Conservation (phyloP, 2,113 vertebrate genomes). For the Rostratula benghalensis region DNA sequence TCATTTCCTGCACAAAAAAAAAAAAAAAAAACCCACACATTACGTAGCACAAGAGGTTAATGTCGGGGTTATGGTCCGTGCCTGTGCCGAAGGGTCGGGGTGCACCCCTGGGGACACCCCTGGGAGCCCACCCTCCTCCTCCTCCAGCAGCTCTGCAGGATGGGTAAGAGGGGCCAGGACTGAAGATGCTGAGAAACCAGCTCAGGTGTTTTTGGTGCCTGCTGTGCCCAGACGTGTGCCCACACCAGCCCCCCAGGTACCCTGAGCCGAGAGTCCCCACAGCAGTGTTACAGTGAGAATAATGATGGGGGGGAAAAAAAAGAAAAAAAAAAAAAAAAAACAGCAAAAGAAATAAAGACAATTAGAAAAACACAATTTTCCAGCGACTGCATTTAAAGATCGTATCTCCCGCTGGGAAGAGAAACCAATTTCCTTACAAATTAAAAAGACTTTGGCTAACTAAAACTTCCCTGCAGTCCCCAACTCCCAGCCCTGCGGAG, state of each 20-base stretch:
- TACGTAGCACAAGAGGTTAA: not conserved
- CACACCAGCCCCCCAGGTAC: too few relatives aligned
- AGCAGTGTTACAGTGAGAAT: fast-evolving
- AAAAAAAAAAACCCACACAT: too few relatives aligned
- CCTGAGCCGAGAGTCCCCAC: fast-evolving
- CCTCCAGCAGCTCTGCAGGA: not conserved
- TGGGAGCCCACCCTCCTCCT: not conserved
- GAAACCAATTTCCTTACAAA: slow-evolving; percentile 22
- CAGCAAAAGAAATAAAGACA: not conserved
- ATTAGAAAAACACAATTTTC: not conserved
- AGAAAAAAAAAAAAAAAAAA: fast-evolving
- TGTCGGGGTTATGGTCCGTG: fast-evolving
- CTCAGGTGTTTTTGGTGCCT: not conserved
- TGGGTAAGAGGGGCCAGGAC: not conserved
- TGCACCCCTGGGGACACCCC: fast-evolving
- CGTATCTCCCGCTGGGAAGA: not conserved
- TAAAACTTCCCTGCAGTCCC: not conserved
- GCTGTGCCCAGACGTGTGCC: not conserved
- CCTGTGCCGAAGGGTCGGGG: not conserved
- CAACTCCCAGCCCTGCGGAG: not conserved
- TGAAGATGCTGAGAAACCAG: fast-evolving
- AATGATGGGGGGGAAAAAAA: fast-evolving
- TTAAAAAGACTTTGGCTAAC: not conserved
- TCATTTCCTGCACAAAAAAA: not conserved
- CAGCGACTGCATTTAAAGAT: not conserved